Conservation (phyloP, 2,113 vertebrate genomes). For the Oxyruncus cristatus region DNA sequence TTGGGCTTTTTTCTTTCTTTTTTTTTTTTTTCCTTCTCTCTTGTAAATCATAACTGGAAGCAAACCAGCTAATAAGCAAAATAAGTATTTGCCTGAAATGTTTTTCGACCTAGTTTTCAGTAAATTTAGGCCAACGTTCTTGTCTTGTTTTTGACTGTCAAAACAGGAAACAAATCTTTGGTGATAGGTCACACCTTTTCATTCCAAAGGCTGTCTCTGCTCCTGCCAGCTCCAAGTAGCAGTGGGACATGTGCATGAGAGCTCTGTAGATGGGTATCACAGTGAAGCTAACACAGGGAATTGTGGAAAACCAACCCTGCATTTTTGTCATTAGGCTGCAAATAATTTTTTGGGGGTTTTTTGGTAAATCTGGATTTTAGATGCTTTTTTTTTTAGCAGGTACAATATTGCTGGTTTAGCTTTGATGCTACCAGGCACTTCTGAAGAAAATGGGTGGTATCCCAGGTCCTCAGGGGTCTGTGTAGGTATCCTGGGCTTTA, state of each 20-base stretch:
- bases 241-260: accelerated
- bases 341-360: background rate
- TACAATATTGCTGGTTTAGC: background rate
- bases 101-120: background rate
- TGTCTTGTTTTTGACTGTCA: background rate
- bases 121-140: background rate
- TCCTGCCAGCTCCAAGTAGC: background rate
- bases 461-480: background rate
- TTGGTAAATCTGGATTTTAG: background rate
- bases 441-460: background rate
- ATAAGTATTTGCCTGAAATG: background rate
- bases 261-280: background rate
- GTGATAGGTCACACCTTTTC: background rate
- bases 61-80: background rate
- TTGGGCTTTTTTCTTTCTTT: background rate
- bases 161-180: background rate
- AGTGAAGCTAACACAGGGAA: background rate
- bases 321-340: background rate
- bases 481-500: background rate
- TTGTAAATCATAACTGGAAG: background rate
- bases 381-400: background rate
- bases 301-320: background rate
- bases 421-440: background rate
- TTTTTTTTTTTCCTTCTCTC: accelerated
- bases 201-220: background rate